These are phyloP conservation scores for Campylomormyrus tamandua DNA, from an alignment of 2,113 vertebrate species.

Conservation along the genomic window DNA sequence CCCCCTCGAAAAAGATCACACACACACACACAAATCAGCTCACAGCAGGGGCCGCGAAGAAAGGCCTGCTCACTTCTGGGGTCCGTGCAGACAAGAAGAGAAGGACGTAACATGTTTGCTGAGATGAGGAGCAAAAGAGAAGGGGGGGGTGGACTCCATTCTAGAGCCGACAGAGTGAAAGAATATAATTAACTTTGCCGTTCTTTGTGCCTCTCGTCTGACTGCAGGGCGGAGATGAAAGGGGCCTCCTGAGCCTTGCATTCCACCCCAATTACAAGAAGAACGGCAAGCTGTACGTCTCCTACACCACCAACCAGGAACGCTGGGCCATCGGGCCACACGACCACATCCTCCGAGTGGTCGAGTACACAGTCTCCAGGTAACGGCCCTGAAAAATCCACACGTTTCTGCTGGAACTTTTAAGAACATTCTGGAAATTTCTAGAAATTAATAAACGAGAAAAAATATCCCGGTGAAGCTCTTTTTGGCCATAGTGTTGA, in stretches of 20 bases:
- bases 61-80: constrained; percentile 67
- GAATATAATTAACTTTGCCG: constrained; percentile 95
- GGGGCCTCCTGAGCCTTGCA: constrained; percentile 97
- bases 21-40: constrained; percentile 83
- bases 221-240: constrained; percentile 99
- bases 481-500: not conserved
- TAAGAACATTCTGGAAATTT: not conserved
- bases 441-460: not conserved
- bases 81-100: constrained; percentile 68
- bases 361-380: constrained; percentile 98
- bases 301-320: constrained; percentile 99
- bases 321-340: constrained; percentile 97
- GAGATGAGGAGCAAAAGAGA: constrained; percentile 54
- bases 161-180: constrained; percentile 74
- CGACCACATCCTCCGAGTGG: constrained; percentile 98
- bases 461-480: not conserved
- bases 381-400: constrained; percentile 36
- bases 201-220: constrained; percentile 96
- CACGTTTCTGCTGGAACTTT: not conserved
- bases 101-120: not conserved
- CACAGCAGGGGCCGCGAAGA: constrained; percentile 72
- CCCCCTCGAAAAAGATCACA: not conserved
- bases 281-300: constrained; percentile 98
- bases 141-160: constrained; percentile 45
- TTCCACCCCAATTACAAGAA: constrained; percentile 99